Evolutionary conservation across 2,888 invertebrate genomes (phyloP).

Genomic region (Oscheius sp.): DNA sequence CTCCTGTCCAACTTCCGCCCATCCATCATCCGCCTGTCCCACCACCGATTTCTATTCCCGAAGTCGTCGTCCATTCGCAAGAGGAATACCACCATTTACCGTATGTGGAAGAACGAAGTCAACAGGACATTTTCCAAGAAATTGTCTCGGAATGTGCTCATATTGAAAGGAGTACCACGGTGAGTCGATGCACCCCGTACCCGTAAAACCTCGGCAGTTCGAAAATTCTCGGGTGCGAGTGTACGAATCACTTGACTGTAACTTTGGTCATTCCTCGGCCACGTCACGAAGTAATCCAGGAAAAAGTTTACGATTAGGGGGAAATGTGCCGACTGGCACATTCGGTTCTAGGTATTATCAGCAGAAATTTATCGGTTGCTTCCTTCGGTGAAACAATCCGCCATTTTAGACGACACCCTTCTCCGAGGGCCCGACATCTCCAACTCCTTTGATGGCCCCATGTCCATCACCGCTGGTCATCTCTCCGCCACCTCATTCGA

Average conservation of each 20-base stretch:
- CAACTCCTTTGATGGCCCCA: conserved; percentile 30
- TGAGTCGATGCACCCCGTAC: too few species aligned
- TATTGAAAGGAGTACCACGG: conserved; percentile 45
- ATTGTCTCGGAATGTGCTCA: conserved; percentile 52
- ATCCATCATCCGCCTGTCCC: conserved; percentile 3
- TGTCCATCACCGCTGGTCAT: conserved; percentile 13
- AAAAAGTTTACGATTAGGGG: background rate
- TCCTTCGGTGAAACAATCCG: too few species aligned
- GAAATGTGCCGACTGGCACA: background rate
- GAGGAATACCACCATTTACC: background rate
- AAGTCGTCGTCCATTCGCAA: conserved; percentile 2
- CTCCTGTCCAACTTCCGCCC: conserved; percentile 5
- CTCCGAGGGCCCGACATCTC: conserved; percentile 51
- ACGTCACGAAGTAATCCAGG: background rate
- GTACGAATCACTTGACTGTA: background rate
- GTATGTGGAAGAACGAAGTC: conserved; percentile 37
- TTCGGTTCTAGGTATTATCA: conserved; percentile 1
- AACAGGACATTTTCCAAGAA: conserved; percentile 55
- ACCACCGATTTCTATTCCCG: background rate
- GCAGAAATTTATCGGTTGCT: background rate
- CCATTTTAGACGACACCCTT: conserved; percentile 42
- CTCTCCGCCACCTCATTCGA: background rate
- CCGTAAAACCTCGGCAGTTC: too few species aligned
- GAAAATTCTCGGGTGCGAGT: background rate
- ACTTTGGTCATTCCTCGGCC: background rate